Base-by-base conservation (phyloP, 2,797 vertebrate species). In the Coranthus polyacanthus region DNA sequence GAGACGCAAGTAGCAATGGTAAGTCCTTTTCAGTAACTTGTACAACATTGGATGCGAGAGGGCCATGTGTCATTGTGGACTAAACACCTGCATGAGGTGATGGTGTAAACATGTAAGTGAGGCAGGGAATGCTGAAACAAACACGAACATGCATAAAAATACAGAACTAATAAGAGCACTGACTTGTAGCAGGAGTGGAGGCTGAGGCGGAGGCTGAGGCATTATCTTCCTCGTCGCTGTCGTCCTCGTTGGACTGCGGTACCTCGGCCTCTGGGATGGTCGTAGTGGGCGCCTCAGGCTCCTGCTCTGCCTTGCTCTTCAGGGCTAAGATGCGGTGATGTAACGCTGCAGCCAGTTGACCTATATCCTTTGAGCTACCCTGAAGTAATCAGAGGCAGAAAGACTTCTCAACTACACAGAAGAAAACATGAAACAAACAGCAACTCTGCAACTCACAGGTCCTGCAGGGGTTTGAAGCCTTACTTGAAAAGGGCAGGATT, bases 351-450 rank as follows among this genome's bases (percentile, higher is more conserved):
- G 95, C 98, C 73, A 99, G 81, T 84, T 99, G 98, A 73, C 98
- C 98, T 0, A 97, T 94, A 71, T 99, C 98, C 92, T 99, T 99
- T 65, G 97, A 99, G 84, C 97, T 99, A 60, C 96, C 97, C 98
- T 99, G 29, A 32, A 73, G 71, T 36, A 11, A 5, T 12, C 26
- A 64, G 51, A 68, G 36, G 16, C 21, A n/a, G 9, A 26, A 29
- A 64, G 17, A 56, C 3, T 50, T 8, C 16, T 82, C 21, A 78
- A 65, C n/a, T n/a, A n/a, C n/a, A n/a, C n/a, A n/a, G n/a, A n/a
- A n/a, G n/a, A n/a, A n/a, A n/a, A n/a, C n/a, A n/a, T n/a, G n/a
- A n/a, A n/a, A n/a, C n/a, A n/a, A n/a, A n/a, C n/a, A n/a, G n/a
- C n/a, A n/a, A 26, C 1, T 26, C 24, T 26, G 24, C 32, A n/a